Percentiles rank a stretch among this genome's conserved stretches.
These are phyloP conservation scores for Lobophora halterata DNA, from an alignment of 2,888 invertebrate genomes.

Conservation along the genomic window DNA sequence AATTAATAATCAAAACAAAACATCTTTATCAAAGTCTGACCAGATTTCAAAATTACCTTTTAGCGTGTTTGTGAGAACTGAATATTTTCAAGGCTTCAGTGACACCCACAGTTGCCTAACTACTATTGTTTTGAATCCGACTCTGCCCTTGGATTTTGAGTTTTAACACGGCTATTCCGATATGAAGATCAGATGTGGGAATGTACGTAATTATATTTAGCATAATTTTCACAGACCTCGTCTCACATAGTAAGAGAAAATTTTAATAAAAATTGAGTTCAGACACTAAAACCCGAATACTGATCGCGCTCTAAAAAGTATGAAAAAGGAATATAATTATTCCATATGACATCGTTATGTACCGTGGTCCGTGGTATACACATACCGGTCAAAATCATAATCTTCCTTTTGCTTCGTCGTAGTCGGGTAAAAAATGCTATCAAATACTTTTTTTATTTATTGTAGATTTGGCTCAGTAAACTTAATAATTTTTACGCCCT, in stretches of 20 bases:
- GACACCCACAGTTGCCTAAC: conserved; percentile 59
- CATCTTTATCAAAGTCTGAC: conserved; percentile 18
- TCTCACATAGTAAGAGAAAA: not conserved
- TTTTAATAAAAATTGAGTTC: too few species aligned
- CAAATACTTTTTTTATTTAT: too few species aligned
- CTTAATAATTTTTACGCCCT: too few species aligned
- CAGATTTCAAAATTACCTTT: conserved; percentile 33
- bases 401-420: too few species aligned
- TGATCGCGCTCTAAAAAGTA: too few species aligned
- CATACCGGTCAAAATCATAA: too few species aligned
- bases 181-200: conserved; percentile 42
- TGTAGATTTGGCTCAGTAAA: too few species aligned
- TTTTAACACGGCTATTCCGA: conserved; percentile 40
- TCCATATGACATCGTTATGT: too few species aligned
- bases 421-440: too few species aligned
- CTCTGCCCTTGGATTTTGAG: conserved; percentile 28
- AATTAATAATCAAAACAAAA: conserved; percentile 22
- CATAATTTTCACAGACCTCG: conserved; percentile 8
- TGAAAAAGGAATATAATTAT: too few species aligned
- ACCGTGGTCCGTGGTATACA: too few species aligned
- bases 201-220: conserved; percentile 26
- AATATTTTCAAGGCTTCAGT: conserved; percentile 54
- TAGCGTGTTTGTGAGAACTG: conserved; percentile 54
- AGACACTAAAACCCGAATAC: too few species aligned
- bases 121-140: conserved; percentile 51